Conservation (phyloP, 2,113 vertebrate genomes). For the Pterocles orientalis region DNA sequence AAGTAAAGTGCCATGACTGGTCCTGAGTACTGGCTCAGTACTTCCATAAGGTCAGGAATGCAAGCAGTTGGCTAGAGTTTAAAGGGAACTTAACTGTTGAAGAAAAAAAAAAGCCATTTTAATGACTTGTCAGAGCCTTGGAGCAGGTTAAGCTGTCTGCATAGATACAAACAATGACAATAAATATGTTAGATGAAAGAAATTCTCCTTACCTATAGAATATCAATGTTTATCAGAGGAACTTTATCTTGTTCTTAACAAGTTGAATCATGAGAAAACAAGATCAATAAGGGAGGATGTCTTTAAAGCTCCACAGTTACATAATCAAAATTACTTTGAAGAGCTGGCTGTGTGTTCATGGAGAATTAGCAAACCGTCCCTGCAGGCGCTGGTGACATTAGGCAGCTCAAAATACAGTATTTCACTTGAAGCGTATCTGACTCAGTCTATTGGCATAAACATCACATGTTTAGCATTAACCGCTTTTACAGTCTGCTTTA, state of each 20-base stretch:
- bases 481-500: conserved; percentile 19
- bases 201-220: neutral
- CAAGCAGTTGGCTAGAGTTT: conserved; percentile 8
- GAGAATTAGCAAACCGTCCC: conserved; percentile 64
- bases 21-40: neutral
- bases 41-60: neutral
- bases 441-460: conserved; percentile 58
- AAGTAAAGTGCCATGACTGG: neutral
- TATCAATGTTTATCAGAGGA: conserved; percentile 65
- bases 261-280: conserved; percentile 14
- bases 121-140: conserved; percentile 6
- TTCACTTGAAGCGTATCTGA: conserved; percentile 59
- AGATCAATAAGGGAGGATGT: conserved; percentile 25
- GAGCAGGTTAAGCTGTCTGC: conserved; percentile 15
- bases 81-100: neutral
- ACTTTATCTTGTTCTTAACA: conserved; percentile 42
- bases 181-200: conserved; percentile 24
- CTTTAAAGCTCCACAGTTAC: conserved; percentile 25
- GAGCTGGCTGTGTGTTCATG: conserved; percentile 25
- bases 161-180: conserved; percentile 14
- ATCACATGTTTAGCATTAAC: conserved; percentile 61
- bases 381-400: conserved; percentile 43
- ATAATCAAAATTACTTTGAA: conserved; percentile 58
- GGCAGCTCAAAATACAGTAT: conserved; percentile 47
- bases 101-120: neutral